Base-by-base conservation (phyloP, 2,888 invertebrate genomes). In the Zygogramma bicolorata region DNA sequence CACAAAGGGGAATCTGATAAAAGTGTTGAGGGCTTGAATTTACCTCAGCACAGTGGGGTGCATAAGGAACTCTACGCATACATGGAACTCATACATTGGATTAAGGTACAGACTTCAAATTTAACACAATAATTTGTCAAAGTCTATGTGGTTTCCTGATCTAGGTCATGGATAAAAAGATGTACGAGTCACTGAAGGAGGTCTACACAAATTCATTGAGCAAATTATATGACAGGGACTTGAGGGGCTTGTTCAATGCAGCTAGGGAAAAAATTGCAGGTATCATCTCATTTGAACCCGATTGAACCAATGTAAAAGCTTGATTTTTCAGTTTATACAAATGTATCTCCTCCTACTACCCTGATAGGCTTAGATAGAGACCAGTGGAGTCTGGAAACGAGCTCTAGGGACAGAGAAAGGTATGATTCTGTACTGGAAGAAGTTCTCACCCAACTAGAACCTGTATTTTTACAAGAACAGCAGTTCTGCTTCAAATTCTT, bases 401-500 rank as follows among this genome's bases (percentile, higher is more conserved):
- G 91, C 73, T 83, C 89, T n/a, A 87, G 88, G 4, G 92, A 92
- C 81, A 86, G 91, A 27, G 87, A 88, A 71, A 87, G 88, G 58
- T 91, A 90, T 79, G 93, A 94, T 84, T 89, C 93, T 73, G 89
- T 95, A 63, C 88, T 97, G 70, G 96, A 97, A 85, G 92, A 94
- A 86, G 95, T 97, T 65, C 89, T 99, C 71, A 94, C 94, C 15
- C 94, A 97, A 84, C 89, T 98, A 76, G 97, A 97, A 85, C 95
- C 95, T 3, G 93, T 97, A 68, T 97, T 98, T 84, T 90, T 97
- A 77, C 94, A 95, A 25, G 99, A 99, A 86, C 98, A 98, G 88
- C 94, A 96, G 79, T 99, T 99, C 88, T 98, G 97, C 85, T 92
- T 95, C 18, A 90, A 92, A 74, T 99, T 98, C 88, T 97, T 99